A percentile compares a stretch with the other conserved stretches of the same genome.
phyloP scores from a whole-genome alignment of 2,888 invertebrate species.

The Druceiella hillmani region DNA sequence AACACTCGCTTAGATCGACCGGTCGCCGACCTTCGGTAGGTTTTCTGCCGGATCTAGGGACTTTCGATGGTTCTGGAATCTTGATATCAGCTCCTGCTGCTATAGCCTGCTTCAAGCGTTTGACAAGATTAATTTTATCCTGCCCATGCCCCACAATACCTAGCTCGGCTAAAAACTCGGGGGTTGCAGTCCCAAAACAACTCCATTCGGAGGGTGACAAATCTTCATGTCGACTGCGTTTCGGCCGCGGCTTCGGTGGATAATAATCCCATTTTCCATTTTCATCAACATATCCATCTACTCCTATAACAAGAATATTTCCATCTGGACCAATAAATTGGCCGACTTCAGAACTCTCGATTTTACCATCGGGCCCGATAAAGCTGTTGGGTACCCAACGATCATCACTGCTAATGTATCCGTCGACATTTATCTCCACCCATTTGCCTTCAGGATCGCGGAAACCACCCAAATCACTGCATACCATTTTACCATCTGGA shows the following conservation, averaged over 20 bases:
- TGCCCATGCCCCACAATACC: slow-evolving; percentile 44
- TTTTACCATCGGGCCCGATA: slow-evolving; percentile 40
- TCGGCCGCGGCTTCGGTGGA: slow-evolving; percentile 13
- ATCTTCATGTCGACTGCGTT: no score
- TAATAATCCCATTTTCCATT: slow-evolving; percentile 43
- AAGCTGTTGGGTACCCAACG: slow-evolving; percentile 45
- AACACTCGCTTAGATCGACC: slow-evolving; percentile 8
- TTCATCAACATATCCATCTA: slow-evolving; percentile 43
- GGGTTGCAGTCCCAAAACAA: slow-evolving; percentile 39
- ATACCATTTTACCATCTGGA: slow-evolving; percentile 40
- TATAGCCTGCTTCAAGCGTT: slow-evolving; percentile 32
- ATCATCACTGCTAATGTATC: slow-evolving; percentile 41
- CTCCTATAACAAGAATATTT: slow-evolving; percentile 33
- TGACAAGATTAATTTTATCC: slow-evolving; percentile 35
- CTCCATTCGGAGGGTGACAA: no score
- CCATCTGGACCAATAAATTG: slow-evolving; percentile 34
- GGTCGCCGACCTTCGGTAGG: slow-evolving; percentile 22
- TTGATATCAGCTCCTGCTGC: slow-evolving; percentile 34
- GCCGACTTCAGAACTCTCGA: slow-evolving; percentile 41
- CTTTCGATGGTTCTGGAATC: slow-evolving; percentile 31
- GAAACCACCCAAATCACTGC: slow-evolving; percentile 46
- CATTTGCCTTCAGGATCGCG: slow-evolving; percentile 36
- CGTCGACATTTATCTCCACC: slow-evolving; percentile 45
- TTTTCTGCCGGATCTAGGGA: slow-evolving; percentile 27
- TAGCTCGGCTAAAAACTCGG: slow-evolving; percentile 34